These are phyloP conservation scores for Haplochromis burtoni DNA, from an alignment of 2,113 vertebrate species.

Conservation along the genomic window DNA sequence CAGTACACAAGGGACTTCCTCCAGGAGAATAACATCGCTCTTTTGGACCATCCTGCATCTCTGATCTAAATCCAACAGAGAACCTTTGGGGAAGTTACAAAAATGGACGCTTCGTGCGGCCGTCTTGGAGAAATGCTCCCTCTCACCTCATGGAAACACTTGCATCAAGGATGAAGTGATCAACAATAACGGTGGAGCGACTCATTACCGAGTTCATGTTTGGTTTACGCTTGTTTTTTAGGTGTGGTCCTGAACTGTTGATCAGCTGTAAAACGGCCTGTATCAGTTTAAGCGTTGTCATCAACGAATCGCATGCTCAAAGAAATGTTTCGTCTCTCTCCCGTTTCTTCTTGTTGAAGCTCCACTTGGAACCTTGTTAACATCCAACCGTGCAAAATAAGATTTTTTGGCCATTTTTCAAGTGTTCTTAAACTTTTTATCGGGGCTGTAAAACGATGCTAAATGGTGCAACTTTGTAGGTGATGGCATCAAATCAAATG, in stretches of 20 bases:
- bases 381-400: not conserved
- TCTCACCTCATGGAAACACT: not conserved
- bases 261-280: not conserved
- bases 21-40: not conserved
- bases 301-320: fast-evolving
- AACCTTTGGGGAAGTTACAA: not conserved
- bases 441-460: fast-evolving
- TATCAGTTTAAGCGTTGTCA: not conserved
- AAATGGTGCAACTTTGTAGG: not conserved
- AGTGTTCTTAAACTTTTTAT: not conserved
- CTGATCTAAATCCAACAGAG: not conserved
- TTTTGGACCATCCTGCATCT: fast-evolving
- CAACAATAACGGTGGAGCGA: not conserved
- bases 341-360: not conserved
- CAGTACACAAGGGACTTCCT: not conserved
- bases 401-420: fast-evolving
- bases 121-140: not conserved
- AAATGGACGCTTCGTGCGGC: not conserved
- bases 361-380: not conserved
- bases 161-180: not conserved
- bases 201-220: too few species aligned
- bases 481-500: not conserved
- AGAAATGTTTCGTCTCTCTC: not conserved
- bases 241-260: fast-evolving
- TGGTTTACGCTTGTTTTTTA: not conserved